These are phyloP conservation scores for Folsomia candida DNA, from an alignment of 2,888 invertebrate species.

Conservation along the genomic window DNA sequence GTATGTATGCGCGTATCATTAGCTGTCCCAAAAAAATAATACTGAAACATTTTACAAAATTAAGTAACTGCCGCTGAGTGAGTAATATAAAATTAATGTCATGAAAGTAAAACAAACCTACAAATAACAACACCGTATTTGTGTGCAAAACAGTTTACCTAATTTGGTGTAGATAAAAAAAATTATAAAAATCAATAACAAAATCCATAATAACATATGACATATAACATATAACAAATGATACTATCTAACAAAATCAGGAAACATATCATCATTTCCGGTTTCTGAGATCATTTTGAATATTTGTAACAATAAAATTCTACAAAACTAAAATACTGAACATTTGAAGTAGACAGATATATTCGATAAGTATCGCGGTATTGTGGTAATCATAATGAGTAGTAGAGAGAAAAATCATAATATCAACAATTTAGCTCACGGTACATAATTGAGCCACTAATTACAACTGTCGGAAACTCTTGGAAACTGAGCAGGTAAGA, in stretches of 20 bases:
- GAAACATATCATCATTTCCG: not conserved
- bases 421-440: not conserved
- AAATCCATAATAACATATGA: not conserved
- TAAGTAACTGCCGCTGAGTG: not conserved
- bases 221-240: not conserved
- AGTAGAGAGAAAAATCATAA: too few relatives aligned
- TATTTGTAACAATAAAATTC: not conserved
- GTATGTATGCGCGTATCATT: too few relatives aligned
- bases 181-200: not conserved
- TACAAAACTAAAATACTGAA: not conserved
- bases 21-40: not conserved
- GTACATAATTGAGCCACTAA: not conserved
- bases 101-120: too few relatives aligned
- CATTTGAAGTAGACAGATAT: not conserved
- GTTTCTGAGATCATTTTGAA: conserved; percentile 5
- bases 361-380: not conserved
- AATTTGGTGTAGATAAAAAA: not conserved
- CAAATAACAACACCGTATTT: not conserved
- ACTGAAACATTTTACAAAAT: not conserved
- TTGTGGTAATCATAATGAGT: not conserved
- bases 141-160: not conserved
- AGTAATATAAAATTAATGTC: not conserved
- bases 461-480: too few relatives aligned
- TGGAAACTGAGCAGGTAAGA: too few relatives aligned
- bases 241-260: not conserved